Percentiles rank a stretch among this genome's conserved stretches.
Conservation (phyloP, 2,888 invertebrate genomes). For the Asteroscopus sphinx region DNA sequence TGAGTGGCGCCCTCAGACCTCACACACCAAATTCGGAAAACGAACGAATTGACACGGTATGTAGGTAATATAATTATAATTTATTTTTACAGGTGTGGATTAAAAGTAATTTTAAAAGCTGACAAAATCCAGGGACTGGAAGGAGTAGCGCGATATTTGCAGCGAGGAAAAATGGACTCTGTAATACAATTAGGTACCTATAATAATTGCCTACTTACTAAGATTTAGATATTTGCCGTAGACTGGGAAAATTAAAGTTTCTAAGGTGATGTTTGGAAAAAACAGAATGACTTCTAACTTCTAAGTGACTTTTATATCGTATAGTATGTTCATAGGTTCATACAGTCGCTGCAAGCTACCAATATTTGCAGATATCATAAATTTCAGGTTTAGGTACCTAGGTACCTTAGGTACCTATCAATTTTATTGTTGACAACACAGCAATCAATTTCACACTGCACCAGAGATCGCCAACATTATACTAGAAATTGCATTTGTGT, state of each 20-base stretch:
- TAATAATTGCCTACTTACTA: neutral
- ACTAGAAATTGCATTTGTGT: conserved; percentile 47
- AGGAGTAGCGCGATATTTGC: neutral
- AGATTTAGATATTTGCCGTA: neutral
- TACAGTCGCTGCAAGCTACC: neutral
- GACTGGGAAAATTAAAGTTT: neutral
- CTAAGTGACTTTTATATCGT: too few relatives aligned
- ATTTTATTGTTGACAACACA: conserved; percentile 4
- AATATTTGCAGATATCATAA: neutral
- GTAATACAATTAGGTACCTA: conserved; percentile 2
- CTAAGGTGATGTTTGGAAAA: neutral
- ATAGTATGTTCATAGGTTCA: neutral
- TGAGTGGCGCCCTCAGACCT: conserved; percentile 66
- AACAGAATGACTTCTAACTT: too few relatives aligned
- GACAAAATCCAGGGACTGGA: neutral
- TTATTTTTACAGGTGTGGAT: conserved; percentile 21
- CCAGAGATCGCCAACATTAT: conserved; percentile 40
- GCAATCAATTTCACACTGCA: conserved; percentile 14
- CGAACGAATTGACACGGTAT: conserved; percentile 36
- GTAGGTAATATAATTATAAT: conserved; percentile 23
- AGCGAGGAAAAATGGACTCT: neutral
- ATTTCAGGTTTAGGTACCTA: conserved; percentile 4
- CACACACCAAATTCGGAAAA: conserved; percentile 62
- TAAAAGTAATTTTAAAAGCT: neutral
- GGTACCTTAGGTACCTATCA: too few relatives aligned